Percentiles rank a stretch among this genome's conserved stretches.
phyloP scores from a whole-genome alignment of 2,797 vertebrate species.

The Anomalospiza imberbis region DNA sequence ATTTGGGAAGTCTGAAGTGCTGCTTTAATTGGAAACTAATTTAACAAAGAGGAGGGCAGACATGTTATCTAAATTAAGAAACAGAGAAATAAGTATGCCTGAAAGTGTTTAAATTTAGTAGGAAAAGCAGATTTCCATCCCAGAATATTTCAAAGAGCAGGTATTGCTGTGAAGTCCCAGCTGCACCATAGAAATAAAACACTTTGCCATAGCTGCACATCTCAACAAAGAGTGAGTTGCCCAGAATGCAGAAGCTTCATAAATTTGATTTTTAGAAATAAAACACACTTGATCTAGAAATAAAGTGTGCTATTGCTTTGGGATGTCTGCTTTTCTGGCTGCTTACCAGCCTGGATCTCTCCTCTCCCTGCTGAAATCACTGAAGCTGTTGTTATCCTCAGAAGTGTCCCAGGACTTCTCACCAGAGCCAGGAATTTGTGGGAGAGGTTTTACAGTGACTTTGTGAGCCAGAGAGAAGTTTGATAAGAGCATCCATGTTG shows the following conservation, averaged over 20 bases:
- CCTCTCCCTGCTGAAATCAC: background rate
- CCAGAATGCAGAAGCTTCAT: background rate
- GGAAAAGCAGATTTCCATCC: background rate
- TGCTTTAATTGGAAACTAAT: slow-evolving; percentile 36
- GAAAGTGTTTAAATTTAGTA: background rate
- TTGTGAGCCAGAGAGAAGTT: background rate
- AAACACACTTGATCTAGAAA: background rate
- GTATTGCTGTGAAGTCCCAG: background rate
- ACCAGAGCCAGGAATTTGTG: background rate
- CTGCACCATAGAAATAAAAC: background rate
- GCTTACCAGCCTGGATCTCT: background rate
- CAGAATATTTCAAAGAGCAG: background rate
- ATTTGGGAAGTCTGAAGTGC: slow-evolving; percentile 14
- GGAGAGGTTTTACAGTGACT: background rate
- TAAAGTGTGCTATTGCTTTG: background rate
- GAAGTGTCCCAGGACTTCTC: background rate
- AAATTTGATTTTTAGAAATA: background rate
- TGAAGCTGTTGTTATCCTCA: background rate
- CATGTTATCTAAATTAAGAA: slow-evolving; percentile 10
- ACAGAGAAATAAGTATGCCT: background rate
- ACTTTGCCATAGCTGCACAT: background rate
- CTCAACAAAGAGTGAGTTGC: background rate
- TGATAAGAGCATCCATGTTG: background rate
- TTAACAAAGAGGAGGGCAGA: background rate
- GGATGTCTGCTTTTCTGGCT: background rate